Percentiles rank a stretch among this genome's conserved stretches.
Evolutionary conservation across 2,113 vertebrate species (phyloP).

Genomic region (Helogale parvula): DNA sequence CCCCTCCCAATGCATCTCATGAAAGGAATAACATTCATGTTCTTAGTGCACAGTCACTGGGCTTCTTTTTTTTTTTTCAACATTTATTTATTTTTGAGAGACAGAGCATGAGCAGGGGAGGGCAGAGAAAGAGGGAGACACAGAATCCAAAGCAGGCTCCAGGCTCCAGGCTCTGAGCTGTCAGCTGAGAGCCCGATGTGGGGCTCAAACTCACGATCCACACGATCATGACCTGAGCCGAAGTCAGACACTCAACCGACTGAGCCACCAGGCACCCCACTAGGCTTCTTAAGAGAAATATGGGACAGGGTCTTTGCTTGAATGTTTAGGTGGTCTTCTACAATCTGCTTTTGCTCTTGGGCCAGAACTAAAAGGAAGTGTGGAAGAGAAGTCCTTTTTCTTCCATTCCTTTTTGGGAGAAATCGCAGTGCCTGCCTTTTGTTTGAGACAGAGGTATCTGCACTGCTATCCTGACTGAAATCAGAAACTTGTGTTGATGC

Average conservation of each 20-base stretch:
- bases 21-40: constrained; percentile 54
- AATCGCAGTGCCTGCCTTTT: constrained; percentile 71
- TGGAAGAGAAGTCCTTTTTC: constrained; percentile 60
- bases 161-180: no score
- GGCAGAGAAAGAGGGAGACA: no score
- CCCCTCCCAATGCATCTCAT: constrained; percentile 83
- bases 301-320: constrained; percentile 40
- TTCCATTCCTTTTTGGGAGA: constrained; percentile 70
- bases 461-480: constrained; percentile 1
- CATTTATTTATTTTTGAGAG: no score
- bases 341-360: constrained; percentile 52
- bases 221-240: no score
- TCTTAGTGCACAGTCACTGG: neutral
- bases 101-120: no score
- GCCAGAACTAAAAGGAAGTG: neutral
- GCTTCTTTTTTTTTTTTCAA: neutral
- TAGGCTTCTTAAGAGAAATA: neutral
- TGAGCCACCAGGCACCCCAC: neutral
- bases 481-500: neutral
- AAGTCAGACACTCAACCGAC: no score
- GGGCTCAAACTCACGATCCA: no score
- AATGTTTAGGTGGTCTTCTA: constrained; percentile 31
- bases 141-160: no score
- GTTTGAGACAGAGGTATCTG: constrained; percentile 43
- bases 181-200: no score